phyloP scores from a whole-genome alignment of 1,140 invertebrate species.

The Radopholus similis region DNA sequence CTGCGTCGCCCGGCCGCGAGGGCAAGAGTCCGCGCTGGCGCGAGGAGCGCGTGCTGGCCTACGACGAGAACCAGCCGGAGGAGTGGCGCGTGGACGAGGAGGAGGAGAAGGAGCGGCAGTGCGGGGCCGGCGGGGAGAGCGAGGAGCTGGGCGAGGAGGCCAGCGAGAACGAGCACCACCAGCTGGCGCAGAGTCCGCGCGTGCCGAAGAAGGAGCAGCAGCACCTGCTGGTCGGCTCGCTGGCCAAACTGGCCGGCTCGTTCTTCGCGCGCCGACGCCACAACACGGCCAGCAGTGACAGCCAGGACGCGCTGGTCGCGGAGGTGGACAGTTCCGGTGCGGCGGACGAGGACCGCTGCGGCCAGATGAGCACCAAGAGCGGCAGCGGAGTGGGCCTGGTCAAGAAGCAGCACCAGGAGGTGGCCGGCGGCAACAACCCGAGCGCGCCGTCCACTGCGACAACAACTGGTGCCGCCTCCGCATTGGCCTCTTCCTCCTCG shows the following conservation, averaged over 20 bases:
- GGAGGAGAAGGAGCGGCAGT: no score
- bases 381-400: neutral
- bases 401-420: neutral
- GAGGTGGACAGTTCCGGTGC: neutral
- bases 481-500: neutral
- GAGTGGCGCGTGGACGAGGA: neutral
- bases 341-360: neutral
- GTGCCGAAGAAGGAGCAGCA: neutral
- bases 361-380: neutral
- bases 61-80: constrained; percentile 18
- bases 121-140: neutral
- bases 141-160: neutral
- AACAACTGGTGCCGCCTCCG: neutral
- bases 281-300: neutral
- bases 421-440: neutral
- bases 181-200: neutral
- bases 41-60: constrained; percentile 8
- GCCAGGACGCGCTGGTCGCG: neutral
- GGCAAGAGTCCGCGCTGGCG: constrained; percentile 4
- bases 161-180: neutral
- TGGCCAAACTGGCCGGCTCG: neutral
- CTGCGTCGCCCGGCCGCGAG: neutral
- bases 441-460: neutral
- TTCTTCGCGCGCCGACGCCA: neutral
- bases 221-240: neutral